Evolutionary conservation across 2,797 vertebrate genomes (phyloP).

Genomic region (Eospalax fontanierii): DNA sequence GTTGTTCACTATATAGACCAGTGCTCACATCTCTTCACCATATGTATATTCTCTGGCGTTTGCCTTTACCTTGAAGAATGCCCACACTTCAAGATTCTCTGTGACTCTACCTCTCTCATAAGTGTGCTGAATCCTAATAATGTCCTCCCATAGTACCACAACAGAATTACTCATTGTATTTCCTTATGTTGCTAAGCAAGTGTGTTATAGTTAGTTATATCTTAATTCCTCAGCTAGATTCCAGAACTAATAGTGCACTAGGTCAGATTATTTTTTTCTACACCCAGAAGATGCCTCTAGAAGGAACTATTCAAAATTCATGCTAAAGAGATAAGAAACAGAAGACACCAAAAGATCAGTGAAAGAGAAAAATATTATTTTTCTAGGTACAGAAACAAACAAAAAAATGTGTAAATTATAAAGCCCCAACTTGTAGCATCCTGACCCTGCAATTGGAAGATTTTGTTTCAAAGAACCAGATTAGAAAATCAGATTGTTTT

Average conservation of each 20-base stretch:
- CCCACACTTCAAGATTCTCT: background rate
- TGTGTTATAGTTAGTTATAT: background rate
- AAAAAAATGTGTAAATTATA: background rate
- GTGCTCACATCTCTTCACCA: background rate
- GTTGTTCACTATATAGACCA: background rate
- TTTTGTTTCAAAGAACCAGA: background rate
- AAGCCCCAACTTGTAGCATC: background rate
- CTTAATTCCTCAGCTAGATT: background rate
- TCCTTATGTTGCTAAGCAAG: background rate
- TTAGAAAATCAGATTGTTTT: background rate
- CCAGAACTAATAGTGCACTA: background rate
- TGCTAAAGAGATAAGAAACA: background rate
- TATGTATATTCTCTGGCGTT: background rate
- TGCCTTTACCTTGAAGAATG: background rate
- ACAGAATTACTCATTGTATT: background rate
- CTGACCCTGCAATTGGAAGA: background rate
- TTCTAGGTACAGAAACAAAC: background rate
- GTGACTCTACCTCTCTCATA: background rate
- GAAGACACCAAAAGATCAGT: background rate
- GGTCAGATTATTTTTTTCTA: background rate
- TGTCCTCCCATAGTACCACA: background rate
- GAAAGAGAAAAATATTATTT: background rate
- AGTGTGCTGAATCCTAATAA: background rate
- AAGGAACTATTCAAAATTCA: background rate
- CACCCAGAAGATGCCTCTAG: background rate